Conservation (phyloP, 1,140 invertebrate species). For the Drosophila repletoides region DNA sequence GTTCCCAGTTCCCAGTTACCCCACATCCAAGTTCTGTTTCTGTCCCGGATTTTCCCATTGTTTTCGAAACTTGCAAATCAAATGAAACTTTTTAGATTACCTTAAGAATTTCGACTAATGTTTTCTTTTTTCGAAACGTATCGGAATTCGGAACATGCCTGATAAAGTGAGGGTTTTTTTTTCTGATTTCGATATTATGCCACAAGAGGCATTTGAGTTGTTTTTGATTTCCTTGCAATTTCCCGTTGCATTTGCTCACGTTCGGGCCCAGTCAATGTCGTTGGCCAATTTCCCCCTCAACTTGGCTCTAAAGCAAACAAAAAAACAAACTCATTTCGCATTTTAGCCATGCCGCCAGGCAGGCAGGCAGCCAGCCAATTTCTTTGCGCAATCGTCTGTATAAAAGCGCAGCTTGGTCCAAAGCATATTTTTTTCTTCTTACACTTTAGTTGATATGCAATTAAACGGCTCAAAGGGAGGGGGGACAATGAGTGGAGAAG, state of each 20-base stretch:
- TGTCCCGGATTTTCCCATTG: too few species aligned
- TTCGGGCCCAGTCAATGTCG: slow-evolving; percentile 34
- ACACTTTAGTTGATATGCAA: slow-evolving; percentile 54
- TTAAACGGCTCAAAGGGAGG: slow-evolving; percentile 42
- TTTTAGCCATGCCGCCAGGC: slow-evolving; percentile 47
- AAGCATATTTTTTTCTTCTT: too few species aligned
- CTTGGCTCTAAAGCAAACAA: too few species aligned
- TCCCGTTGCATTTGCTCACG: slow-evolving; percentile 53
- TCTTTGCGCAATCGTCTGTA: slow-evolving; percentile 71
- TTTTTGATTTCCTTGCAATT: slow-evolving; percentile 44
- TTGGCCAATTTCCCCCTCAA: slow-evolving; percentile 48
- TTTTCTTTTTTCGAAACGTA: too few species aligned
- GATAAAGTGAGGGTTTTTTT: too few species aligned
- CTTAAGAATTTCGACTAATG: neutral
- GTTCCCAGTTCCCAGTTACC: too few species aligned
- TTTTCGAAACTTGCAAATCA: neutral
- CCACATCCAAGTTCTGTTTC: too few species aligned
- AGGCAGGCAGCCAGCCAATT: slow-evolving; percentile 56
- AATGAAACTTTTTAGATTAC: too few species aligned
- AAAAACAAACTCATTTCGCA: slow-evolving; percentile 49
- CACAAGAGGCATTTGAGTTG: slow-evolving; percentile 17
- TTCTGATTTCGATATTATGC: neutral
- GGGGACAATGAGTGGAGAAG: neutral
- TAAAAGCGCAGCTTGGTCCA: slow-evolving; percentile 51
- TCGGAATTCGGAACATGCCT: too few species aligned